Conservation (phyloP, 1,140 invertebrate genomes). For the Dreissena polymorpha region DNA sequence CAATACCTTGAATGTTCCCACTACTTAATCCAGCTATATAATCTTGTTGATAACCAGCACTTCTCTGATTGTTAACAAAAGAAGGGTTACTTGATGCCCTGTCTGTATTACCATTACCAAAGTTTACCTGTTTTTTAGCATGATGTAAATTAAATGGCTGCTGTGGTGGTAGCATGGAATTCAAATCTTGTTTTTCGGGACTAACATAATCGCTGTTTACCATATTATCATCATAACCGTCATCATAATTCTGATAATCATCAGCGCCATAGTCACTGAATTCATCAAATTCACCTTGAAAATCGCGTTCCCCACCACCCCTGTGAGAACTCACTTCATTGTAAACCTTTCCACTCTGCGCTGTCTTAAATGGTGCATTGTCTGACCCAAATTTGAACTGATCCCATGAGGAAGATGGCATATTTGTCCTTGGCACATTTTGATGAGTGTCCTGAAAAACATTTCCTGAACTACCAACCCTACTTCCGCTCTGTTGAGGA, state of each 20-base stretch:
- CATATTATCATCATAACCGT: slow-evolving; percentile 5
- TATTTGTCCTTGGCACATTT: background rate
- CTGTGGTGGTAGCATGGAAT: background rate
- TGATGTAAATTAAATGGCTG: no score
- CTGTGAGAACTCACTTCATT: background rate
- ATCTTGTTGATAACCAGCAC: no score
- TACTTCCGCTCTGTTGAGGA: background rate
- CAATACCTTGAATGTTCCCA: no score
- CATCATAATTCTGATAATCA: background rate
- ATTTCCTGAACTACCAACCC: background rate
- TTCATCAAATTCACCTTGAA: background rate
- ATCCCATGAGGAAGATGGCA: background rate
- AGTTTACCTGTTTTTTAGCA: no score
- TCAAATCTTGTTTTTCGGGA: background rate
- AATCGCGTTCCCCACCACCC: background rate
- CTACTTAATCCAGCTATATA: no score
- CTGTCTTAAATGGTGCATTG: background rate
- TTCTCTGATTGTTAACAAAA: no score
- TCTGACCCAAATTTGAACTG: background rate
- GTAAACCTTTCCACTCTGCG: background rate
- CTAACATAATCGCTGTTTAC: background rate
- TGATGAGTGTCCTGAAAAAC: background rate
- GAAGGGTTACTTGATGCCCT: no score
- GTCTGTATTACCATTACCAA: no score
- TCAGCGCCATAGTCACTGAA: background rate